Evolutionary conservation across 2,113 vertebrate species (phyloP).

Genomic region (Hemicordylus capensis): DNA sequence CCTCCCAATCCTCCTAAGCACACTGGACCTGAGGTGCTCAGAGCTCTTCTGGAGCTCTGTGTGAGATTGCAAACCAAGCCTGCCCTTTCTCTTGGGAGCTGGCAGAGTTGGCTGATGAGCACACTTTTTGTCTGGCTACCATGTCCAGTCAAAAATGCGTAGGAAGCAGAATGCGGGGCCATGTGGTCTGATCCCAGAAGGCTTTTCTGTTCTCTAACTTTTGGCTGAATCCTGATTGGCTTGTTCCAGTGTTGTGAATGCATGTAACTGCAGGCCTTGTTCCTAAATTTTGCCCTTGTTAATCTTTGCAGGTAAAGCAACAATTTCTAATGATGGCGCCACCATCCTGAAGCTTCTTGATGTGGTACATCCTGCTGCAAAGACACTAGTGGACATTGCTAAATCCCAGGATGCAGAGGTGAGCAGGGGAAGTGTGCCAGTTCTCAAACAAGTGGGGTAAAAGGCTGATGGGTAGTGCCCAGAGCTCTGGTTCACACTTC

Average conservation of each 20-base stretch:
- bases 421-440: neutral
- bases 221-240: neutral
- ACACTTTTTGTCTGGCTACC: neutral
- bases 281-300: neutral
- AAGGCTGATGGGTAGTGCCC: neutral
- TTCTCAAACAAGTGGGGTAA: rapidly evolving
- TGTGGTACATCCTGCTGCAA: slow-evolving; percentile 95
- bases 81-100: no score
- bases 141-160: neutral
- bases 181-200: neutral
- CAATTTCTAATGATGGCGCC: slow-evolving; percentile 97
- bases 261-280: neutral
- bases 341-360: slow-evolving; percentile 97
- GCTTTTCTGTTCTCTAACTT: neutral
- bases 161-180: neutral
- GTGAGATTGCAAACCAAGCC: neutral
- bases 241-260: neutral
- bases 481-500: neutral
- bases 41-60: neutral
- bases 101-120: neutral
- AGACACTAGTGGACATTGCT: slow-evolving; percentile 96
- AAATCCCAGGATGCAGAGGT: slow-evolving; percentile 98
- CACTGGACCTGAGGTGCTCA: no score
- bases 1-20: no score
- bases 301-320: slow-evolving; percentile 88